Evolutionary conservation across 2,113 vertebrate species (phyloP), one percentile per base, ranked within the genome.

Genomic region (Corythaixoides concolor): DNA sequence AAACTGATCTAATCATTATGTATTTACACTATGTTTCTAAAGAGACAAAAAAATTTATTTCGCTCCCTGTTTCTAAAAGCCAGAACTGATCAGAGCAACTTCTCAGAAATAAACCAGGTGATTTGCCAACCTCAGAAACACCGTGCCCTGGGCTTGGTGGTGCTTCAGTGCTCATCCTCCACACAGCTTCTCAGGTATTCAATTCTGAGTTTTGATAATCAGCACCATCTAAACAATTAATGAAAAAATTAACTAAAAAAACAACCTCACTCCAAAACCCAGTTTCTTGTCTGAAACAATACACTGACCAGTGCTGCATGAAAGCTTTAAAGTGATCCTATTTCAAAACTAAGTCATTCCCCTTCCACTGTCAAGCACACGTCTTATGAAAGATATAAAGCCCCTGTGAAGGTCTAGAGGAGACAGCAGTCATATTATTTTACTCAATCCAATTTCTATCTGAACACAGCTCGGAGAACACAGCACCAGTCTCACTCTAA

Each of bases 341-440:
- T 78, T 93, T 86, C 68, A 84, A 81, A 93, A 86, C 19, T 8
- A 74, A 85, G 21, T 63, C 53, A 22, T 73, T 73, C 30, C 43
- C 12, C 45, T 70, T 69, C 39, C 30, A 12, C 64, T 91, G 33
- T 89, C 74, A 93, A 78, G 35, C 1, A 3, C 18, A 14, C 8
- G 45, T 49, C 39, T 60, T 68, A 82, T 5, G 20, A 89, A 89
- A 82, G n/a, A 49, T 3, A 56, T 52, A 68, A 86, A 89, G 22
- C 11, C 52, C 27, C 19, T 6, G 30, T 41, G 81, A 88, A 89
- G 12, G 35, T 69, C 62, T 66, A 49, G 50, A 79, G 58, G 45
- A 93, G 39, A 73, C 5, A 14, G 45, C 58, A 79, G 12, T 89
- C 52, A 7, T 64, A 27, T 83, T 62, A 56, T 69, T 89, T 85